Evolutionary conservation across 2,888 invertebrate species (phyloP).

Genomic region (Patella pellucida): DNA sequence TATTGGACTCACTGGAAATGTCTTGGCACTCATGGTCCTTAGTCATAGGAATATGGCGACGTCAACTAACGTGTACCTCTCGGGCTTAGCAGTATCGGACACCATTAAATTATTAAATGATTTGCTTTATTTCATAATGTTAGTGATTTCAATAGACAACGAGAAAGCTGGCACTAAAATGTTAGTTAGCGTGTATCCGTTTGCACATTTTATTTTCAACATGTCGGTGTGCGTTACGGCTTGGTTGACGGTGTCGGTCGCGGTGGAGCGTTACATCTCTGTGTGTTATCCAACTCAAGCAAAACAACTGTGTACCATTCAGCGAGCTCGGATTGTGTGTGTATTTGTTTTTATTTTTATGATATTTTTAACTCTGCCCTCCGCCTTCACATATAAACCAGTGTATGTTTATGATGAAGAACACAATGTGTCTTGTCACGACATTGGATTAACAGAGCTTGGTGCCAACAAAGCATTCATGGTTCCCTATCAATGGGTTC

Average conservation of each 20-base stretch:
- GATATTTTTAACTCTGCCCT: conserved; percentile 62
- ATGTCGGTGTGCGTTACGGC: conserved; percentile 61
- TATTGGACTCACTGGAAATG: conserved; percentile 59
- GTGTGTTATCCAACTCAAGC: conserved; percentile 64
- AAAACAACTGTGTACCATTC: conserved; percentile 51
- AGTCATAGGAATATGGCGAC: conserved; percentile 57
- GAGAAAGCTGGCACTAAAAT: conserved; percentile 41
- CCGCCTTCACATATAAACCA: conserved; percentile 61
- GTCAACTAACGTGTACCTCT: conserved; percentile 64
- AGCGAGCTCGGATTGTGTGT: conserved; percentile 56
- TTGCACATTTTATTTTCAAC: conserved; percentile 65
- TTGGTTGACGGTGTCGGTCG: conserved; percentile 67
- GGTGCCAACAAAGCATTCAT: conserved; percentile 60
- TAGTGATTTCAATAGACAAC: conserved; percentile 46
- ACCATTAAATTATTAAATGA: conserved; percentile 64
- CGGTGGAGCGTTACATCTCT: conserved; percentile 63
- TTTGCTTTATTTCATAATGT: conserved; percentile 60
- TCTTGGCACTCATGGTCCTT: conserved; percentile 58
- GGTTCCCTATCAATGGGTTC: conserved; percentile 63
- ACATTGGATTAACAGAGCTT: conserved; percentile 51
- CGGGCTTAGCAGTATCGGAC: conserved; percentile 64
- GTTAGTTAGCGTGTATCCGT: conserved; percentile 60
- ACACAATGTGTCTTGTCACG: conserved; percentile 49
- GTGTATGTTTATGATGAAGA: conserved; percentile 43
- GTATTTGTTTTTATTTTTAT: conserved; percentile 60